Percentiles rank a stretch among this genome's conserved stretches.
phyloP scores from a whole-genome alignment of 2,888 invertebrate species.

The Melinopterus prodromus region DNA sequence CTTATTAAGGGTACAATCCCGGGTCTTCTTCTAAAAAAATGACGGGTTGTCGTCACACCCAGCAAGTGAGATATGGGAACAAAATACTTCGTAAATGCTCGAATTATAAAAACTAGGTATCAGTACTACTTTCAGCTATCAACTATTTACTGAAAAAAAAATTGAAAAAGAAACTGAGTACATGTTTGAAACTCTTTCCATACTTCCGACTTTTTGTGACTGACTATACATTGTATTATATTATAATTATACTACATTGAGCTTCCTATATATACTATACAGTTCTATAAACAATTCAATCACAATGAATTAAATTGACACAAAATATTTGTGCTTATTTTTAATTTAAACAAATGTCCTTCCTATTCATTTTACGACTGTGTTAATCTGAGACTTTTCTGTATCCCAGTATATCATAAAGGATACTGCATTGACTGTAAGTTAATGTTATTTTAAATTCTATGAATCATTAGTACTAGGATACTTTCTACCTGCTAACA shows the following conservation, averaged over 20 bases:
- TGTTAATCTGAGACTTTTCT: too few relatives aligned
- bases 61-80: conserved; percentile 47
- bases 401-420: too few relatives aligned
- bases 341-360: too few relatives aligned
- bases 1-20: conserved; percentile 10
- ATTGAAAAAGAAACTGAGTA: neutral
- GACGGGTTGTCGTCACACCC: conserved; percentile 39
- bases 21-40: conserved; percentile 28
- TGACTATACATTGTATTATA: neutral
- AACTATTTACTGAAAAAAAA: neutral
- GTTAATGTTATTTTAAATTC: too few relatives aligned
- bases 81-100: conserved; percentile 39
- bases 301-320: too few relatives aligned
- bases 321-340: too few relatives aligned
- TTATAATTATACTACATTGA: neutral
- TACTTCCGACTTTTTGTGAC: neutral
- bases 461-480: too few relatives aligned
- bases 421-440: too few relatives aligned
- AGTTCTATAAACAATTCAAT: too few relatives aligned
- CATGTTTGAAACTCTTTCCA: neutral
- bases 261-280: neutral
- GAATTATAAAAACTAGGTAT: conserved; percentile 27
- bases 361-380: too few relatives aligned
- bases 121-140: neutral
- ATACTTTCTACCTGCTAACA: too few relatives aligned